A percentile compares a stretch with the other conserved stretches of the same genome.
Conservation (phyloP, 2,888 invertebrate species). For the Pogonocherus hispidulus region DNA sequence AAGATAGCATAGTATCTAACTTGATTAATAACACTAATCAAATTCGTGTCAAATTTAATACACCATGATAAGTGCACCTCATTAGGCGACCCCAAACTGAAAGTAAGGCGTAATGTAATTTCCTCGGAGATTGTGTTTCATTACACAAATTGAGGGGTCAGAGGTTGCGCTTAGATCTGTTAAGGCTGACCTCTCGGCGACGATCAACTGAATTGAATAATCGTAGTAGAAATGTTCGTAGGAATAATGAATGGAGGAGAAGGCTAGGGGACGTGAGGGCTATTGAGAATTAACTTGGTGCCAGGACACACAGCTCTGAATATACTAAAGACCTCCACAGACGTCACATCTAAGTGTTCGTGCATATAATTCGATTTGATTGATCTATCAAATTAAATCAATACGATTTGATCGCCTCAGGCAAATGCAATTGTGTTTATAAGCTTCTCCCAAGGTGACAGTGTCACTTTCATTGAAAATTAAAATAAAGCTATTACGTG, state of each 20-base stretch:
- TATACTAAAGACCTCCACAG: no score
- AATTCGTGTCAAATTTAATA: background rate
- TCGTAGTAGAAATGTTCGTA: slow-evolving; percentile 44
- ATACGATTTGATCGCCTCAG: no score
- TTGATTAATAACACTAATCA: background rate
- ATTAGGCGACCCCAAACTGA: background rate
- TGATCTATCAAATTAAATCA: no score
- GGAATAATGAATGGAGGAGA: slow-evolving; percentile 10
- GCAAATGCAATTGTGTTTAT: no score
- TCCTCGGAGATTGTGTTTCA: slow-evolving; percentile 18
- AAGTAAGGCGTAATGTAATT: slow-evolving; percentile 17
- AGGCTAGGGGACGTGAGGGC: slow-evolving; percentile 1
- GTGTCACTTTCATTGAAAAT: no score
- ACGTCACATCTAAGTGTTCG: no score
- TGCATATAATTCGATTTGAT: no score
- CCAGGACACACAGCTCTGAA: background rate
- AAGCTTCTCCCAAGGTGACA: no score
- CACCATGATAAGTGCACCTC: background rate
- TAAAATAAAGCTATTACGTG: no score
- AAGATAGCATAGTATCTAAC: background rate
- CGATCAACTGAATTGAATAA: slow-evolving; percentile 60
- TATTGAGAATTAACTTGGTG: slow-evolving; percentile 8
- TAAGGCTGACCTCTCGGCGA: slow-evolving; percentile 52
- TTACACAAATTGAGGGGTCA: slow-evolving; percentile 42
- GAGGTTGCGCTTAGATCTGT: slow-evolving; percentile 32